phyloP scores from a whole-genome alignment of 2,113 vertebrate genomes.

The Sorex araneus region DNA sequence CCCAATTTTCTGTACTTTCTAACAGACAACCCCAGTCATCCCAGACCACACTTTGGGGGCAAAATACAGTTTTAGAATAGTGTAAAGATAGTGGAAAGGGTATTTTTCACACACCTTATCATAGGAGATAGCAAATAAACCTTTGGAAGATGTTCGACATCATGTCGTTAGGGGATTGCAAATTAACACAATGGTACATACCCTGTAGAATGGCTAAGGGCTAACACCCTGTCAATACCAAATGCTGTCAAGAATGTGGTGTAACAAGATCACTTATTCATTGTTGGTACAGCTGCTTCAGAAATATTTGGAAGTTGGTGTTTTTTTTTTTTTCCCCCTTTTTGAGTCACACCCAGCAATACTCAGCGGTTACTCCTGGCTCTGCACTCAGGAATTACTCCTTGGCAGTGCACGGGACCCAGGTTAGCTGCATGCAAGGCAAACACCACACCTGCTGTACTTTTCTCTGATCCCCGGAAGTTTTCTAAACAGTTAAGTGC shows the following conservation, averaged over 20 bases:
- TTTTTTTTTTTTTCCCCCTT: too few species aligned
- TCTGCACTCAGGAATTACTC: too few species aligned
- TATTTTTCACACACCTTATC: not conserved
- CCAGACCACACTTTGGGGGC: not conserved
- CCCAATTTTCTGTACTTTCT: conserved; percentile 6
- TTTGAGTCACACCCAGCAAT: too few species aligned
- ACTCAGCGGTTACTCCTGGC: too few species aligned
- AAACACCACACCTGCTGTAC: too few species aligned
- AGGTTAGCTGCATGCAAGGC: too few species aligned
- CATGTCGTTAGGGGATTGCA: not conserved
- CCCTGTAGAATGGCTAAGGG: not conserved
- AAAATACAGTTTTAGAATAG: not conserved
- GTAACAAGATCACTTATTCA: not conserved
- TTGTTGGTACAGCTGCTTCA: not conserved
- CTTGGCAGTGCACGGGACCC: too few species aligned
- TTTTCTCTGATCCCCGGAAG: too few species aligned
- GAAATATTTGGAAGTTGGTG: not conserved
- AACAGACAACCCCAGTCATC: not conserved
- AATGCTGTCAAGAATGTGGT: not conserved
- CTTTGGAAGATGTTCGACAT: not conserved
- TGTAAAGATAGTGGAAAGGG: not conserved
- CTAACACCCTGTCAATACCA: not conserved
- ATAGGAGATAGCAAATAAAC: not conserved
- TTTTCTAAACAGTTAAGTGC: too few species aligned
- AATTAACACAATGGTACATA: not conserved